Evolutionary conservation across 37 sponge, comb jelly and placozoan species (phyloP).

Genomic region (Bolinopsis microptera): DNA sequence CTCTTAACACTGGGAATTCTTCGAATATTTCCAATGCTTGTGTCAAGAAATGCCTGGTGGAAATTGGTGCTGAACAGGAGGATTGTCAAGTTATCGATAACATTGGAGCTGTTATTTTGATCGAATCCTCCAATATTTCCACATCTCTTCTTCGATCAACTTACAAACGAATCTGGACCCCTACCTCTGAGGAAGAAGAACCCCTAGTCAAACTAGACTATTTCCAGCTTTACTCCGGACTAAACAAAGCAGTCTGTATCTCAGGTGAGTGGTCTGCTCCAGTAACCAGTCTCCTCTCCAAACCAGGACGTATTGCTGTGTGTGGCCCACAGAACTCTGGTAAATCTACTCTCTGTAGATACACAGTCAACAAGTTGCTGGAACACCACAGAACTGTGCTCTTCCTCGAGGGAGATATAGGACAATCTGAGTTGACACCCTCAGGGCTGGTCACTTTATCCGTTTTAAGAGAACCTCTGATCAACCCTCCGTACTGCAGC

Average conservation of each 20-base stretch:
- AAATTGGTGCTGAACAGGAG: background rate
- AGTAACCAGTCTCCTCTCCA: background rate
- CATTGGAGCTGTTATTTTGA: background rate
- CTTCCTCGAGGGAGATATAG: slow-evolving; percentile 16
- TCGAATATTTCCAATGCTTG: background rate
- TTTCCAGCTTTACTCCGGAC: background rate
- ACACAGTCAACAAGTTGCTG: background rate
- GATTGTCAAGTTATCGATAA: background rate
- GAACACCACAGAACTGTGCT: background rate
- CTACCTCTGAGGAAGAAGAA: background rate
- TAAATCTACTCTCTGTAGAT: slow-evolving; percentile 23
- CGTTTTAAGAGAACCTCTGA: slow-evolving; percentile 2
- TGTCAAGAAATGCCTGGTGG: background rate
- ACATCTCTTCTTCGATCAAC: background rate
- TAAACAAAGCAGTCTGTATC: background rate
- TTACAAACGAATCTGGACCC: background rate
- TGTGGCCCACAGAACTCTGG: slow-evolving; percentile 61
- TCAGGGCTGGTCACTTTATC: slow-evolving; percentile 22
- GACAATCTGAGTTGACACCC: slow-evolving; percentile 36
- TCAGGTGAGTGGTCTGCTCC: background rate
- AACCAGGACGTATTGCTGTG: background rate
- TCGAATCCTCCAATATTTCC: background rate
- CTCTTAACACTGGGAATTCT: background rate
- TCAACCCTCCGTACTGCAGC: slow-evolving; percentile 34
- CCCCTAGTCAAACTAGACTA: background rate